Base-by-base conservation (phyloP, 2,888 invertebrate genomes). In the Palloptera scutellata region DNA sequence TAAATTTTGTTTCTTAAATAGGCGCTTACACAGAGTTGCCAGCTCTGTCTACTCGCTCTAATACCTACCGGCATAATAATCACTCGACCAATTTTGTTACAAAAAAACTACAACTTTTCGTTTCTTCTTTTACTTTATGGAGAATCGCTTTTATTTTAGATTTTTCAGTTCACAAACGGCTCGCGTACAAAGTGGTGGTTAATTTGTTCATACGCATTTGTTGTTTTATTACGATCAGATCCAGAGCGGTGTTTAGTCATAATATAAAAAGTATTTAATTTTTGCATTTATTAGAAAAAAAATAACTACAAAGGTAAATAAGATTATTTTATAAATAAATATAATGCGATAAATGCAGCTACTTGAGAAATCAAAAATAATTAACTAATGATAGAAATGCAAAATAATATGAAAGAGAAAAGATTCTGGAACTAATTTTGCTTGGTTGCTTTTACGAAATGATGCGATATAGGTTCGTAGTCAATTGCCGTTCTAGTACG, bases 141-240 rank as follows among this genome's bases (percentile, higher is more conserved):
- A 30, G 30, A 30, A 30, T 30, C 30, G 30, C 30, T 30, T 30
- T 30, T 30, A 68, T 55, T 63, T 60, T 64, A 65, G 67, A 9
- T 60, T 63, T 54, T 30, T 69, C 64, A 70, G 68, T 70, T 68
- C 61, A 67, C 30, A 59, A 67, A n/a, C 63, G 61, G 65, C 65
- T 67, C 64, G 64, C 55, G 67, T 54, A 52, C 52, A 30, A 58
- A 48, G 19, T 43, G 58, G 61, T 19, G 30, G 30, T 30, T 30
- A 30, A 30, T 30, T 30, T 30, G 2, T 30, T 30, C 30, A 30
- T 30, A 30, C 30, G 30, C 30, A 30, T 30, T 30, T 30, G 3
- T 66, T 57, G 43, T 41, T 17, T 59, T 9, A 48, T n/a, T 64
- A 11, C 54, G 63, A 42, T 30, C 52, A 52, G 51, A 30, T 20